Evolutionary conservation across 2,888 invertebrate species (phyloP).

Genomic region (Eristalis pertinax): DNA sequence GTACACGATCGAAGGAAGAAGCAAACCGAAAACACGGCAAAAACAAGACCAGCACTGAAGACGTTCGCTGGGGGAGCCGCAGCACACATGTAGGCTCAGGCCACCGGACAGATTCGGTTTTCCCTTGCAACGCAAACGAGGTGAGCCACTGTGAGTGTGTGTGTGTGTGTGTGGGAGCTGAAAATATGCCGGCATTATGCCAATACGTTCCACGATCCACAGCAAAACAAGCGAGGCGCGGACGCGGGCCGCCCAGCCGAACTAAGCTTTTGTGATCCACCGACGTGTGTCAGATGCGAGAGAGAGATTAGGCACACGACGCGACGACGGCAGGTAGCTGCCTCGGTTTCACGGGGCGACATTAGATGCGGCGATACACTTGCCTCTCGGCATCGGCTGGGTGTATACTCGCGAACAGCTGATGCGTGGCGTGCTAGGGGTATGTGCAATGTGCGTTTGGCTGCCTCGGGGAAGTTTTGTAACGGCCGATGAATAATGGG

Average conservation of each 20-base stretch:
- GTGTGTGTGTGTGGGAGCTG: background rate
- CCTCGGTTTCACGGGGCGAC: slow-evolving; percentile 25
- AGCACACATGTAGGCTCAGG: slow-evolving; percentile 20
- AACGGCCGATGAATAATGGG: slow-evolving; percentile 47
- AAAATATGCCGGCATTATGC: slow-evolving; percentile 30
- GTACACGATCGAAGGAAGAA: slow-evolving; percentile 1
- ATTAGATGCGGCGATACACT: slow-evolving; percentile 41
- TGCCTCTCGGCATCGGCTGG: slow-evolving; percentile 28
- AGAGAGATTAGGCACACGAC: slow-evolving; percentile 44
- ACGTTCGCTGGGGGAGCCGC: background rate
- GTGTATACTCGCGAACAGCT: slow-evolving; percentile 9
- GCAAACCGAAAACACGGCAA: slow-evolving; percentile 3
- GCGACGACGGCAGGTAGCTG: slow-evolving; percentile 10
- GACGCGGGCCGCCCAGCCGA: no score
- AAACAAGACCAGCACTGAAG: slow-evolving; percentile 11
- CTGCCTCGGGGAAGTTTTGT: slow-evolving; percentile 23
- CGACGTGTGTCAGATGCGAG: slow-evolving; percentile 49
- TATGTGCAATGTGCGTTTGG: slow-evolving; percentile 53
- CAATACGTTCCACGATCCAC: slow-evolving; percentile 63
- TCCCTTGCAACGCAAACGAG: background rate
- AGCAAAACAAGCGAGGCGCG: background rate
- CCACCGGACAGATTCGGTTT: slow-evolving; percentile 22
- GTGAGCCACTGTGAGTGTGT: background rate
- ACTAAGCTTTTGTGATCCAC: background rate
- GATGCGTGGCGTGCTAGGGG: slow-evolving; percentile 54